These are phyloP conservation scores for Octodon degus DNA, from an alignment of 2,113 vertebrate species.

Conservation along the genomic window DNA sequence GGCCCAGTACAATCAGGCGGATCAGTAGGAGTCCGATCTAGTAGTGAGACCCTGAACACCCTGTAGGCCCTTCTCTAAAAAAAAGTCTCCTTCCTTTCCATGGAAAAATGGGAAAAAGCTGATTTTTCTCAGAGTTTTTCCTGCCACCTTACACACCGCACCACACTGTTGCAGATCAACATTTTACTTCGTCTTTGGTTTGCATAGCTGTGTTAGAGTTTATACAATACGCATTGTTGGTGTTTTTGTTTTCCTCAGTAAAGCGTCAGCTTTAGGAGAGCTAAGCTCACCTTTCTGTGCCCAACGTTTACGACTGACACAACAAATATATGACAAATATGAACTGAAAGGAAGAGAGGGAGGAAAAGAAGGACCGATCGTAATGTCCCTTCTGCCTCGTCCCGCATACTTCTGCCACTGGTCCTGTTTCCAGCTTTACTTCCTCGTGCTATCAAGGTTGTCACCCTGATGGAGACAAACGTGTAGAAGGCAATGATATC, in stretches of 20 bases:
- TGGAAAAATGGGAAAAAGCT: neutral
- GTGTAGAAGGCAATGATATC: neutral
- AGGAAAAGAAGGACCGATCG: neutral
- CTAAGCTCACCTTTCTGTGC: neutral
- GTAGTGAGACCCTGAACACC: no score
- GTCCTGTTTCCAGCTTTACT: neutral
- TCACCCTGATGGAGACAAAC: neutral
- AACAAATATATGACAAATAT: neutral
- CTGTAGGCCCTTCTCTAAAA: neutral
- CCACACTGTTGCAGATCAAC: no score
- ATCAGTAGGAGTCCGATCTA: no score
- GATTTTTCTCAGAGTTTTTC: neutral
- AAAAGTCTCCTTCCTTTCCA: neutral
- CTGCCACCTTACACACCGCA: neutral
- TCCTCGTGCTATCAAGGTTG: neutral
- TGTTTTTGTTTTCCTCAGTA: neutral
- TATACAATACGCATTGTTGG: neutral
- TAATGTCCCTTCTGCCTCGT: no score
- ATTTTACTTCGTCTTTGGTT: neutral
- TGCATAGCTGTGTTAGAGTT: neutral
- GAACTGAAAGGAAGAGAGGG: neutral
- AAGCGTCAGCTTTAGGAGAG: neutral
- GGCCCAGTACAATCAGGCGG: no score
- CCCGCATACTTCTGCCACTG: rapidly evolving
- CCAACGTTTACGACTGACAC: neutral